A percentile compares a stretch with the other conserved stretches of the same genome.
These are phyloP conservation scores for Anastrepha ludens DNA, from an alignment of 1,140 invertebrate genomes.

Conservation along the genomic window DNA sequence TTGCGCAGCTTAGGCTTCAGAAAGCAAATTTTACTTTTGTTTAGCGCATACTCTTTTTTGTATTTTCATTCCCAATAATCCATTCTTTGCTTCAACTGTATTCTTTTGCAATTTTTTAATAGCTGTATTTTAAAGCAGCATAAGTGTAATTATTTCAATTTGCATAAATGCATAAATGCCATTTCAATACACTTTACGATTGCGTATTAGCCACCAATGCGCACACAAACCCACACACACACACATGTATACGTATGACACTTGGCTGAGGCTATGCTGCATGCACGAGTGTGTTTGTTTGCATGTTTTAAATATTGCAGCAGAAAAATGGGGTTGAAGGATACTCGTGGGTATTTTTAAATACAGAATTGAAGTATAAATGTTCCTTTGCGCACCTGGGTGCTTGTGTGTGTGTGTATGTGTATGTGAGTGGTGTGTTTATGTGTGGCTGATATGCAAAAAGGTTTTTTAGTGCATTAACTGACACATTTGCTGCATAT, in stretches of 20 bases:
- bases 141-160: constrained; percentile 52
- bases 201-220: neutral
- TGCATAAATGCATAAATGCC: constrained; percentile 47
- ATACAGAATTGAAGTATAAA: neutral
- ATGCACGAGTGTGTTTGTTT: neutral
- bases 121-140: constrained; percentile 36
- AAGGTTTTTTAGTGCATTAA: constrained; percentile 49
- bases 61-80: too few relatives aligned
- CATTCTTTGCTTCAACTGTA: neutral
- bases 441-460: constrained; percentile 31
- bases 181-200: constrained; percentile 41
- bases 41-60: too few relatives aligned
- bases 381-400: neutral
- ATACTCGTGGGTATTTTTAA: constrained; percentile 44
- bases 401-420: neutral
- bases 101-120: neutral
- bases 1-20: too few relatives aligned
- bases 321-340: constrained; percentile 35
- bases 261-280: too few relatives aligned
- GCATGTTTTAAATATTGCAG: constrained; percentile 25
- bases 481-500: neutral
- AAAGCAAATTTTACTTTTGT: too few relatives aligned
- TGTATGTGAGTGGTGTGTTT: neutral
- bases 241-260: neutral
- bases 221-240: neutral